phyloP scores from a whole-genome alignment of 2,113 vertebrate genomes.

The Glaucidium brasilianum region DNA sequence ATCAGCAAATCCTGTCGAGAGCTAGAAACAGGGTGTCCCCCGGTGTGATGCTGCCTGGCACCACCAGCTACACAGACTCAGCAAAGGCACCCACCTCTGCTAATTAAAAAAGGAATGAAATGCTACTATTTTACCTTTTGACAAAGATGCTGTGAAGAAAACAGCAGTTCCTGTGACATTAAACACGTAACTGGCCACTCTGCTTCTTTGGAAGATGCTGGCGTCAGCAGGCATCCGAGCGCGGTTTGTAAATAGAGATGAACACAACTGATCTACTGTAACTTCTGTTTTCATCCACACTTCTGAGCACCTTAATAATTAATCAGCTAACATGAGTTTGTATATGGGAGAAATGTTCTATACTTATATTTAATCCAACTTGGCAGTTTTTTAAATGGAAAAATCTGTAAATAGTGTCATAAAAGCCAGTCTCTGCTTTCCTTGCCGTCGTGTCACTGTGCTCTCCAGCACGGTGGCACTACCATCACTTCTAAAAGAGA shows the following conservation, averaged over 20 bases:
- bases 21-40: background rate
- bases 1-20: background rate
- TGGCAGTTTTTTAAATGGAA: background rate
- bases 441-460: background rate
- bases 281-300: constrained; percentile 26
- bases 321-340: constrained; percentile 46
- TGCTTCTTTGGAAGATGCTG: background rate
- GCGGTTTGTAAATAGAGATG: background rate
- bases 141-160: background rate
- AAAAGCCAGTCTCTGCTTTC: background rate
- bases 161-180: background rate
- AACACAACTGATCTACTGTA: background rate
- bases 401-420: constrained; percentile 59
- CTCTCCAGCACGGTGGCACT: background rate
- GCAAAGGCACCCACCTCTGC: background rate
- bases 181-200: accelerated
- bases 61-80: background rate
- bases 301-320: constrained; percentile 64
- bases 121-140: background rate
- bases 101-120: background rate
- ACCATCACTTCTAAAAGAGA: background rate
- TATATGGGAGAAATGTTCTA: constrained; percentile 27
- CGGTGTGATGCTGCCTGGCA: accelerated
- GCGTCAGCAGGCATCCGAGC: background rate
- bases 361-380: constrained; percentile 50